phyloP scores from a whole-genome alignment of 2,888 invertebrate species.

The Drosophila borborema region DNA sequence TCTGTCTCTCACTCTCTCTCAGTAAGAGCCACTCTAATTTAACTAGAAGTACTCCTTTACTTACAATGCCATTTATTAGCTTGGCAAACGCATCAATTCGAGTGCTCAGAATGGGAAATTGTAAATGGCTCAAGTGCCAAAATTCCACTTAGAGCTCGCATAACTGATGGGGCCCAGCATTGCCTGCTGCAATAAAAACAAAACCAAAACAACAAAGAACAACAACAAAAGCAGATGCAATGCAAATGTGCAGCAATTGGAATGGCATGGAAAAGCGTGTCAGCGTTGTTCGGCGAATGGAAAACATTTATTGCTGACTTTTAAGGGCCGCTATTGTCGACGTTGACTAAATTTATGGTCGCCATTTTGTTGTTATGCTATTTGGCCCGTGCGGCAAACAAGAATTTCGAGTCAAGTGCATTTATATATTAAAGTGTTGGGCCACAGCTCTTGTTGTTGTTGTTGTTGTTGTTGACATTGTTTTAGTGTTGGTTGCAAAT shows the following conservation, averaged over 20 bases:
- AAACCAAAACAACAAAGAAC: not conserved
- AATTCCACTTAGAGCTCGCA: constrained; percentile 72
- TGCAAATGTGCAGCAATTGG: constrained; percentile 46
- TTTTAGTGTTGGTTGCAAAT: constrained; percentile 40
- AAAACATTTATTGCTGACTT: constrained; percentile 75
- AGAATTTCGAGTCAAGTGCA: constrained; percentile 69
- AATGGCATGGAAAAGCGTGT: constrained; percentile 57
- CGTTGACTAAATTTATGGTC: constrained; percentile 68
- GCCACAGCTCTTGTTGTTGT: constrained; percentile 1
- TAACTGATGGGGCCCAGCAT: constrained; percentile 30
- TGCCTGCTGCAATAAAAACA: constrained; percentile 11
- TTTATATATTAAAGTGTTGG: constrained; percentile 67
- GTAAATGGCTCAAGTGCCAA: constrained; percentile 67
- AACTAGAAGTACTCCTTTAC: not conserved
- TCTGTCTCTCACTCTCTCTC: too few relatives aligned
- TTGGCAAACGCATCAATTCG: constrained; percentile 17
- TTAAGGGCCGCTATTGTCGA: constrained; percentile 60
- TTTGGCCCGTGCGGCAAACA: constrained; percentile 38
- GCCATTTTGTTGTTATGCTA: constrained; percentile 65
- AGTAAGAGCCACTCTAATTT: not conserved
- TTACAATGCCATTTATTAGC: constrained; percentile 12
- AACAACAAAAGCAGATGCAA: constrained; percentile 27
- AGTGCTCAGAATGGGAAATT: constrained; percentile 29
- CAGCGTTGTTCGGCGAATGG: constrained; percentile 57
- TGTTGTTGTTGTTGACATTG: constrained; percentile 12